phyloP scores from a whole-genome alignment of 2,113 vertebrate species.

The Pheucticus melanocephalus region DNA sequence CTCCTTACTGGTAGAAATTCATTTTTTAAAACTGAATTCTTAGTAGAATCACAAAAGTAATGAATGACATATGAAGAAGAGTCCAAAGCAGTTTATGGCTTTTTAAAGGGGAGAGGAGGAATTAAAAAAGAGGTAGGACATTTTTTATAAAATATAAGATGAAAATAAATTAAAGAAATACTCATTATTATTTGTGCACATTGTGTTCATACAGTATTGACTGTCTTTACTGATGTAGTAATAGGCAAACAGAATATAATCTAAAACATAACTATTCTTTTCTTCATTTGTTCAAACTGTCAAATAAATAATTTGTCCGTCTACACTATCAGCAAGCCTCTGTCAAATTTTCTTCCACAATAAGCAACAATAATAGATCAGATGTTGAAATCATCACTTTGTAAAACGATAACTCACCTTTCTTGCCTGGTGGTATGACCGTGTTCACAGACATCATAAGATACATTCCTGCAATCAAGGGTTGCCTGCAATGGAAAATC shows the following conservation, averaged over 20 bases:
- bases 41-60: not conserved
- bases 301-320: not conserved
- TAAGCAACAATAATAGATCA: not conserved
- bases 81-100: not conserved
- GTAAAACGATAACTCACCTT: conserved; percentile 72
- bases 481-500: conserved; percentile 80
- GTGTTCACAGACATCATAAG: conserved; percentile 92
- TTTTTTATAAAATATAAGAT: not conserved
- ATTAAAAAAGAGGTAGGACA: not conserved
- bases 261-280: not conserved
- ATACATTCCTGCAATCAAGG: conserved; percentile 95
- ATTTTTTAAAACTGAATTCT: not conserved
- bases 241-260: not conserved
- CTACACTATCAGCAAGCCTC: not conserved
- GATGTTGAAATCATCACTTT: not conserved
- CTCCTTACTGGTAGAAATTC: not conserved
- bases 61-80: not conserved
- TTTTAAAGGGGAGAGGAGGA: rapidly evolving
- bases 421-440: conserved; percentile 88
- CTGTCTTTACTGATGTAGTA: not conserved
- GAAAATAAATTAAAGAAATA: not conserved
- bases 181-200: not conserved
- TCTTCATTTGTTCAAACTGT: not conserved
- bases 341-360: not conserved
- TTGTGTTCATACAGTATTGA: not conserved